Percentiles rank a stretch among this genome's conserved stretches.
phyloP scores from a whole-genome alignment of 2,888 invertebrate genomes.

The Drosophila fulvimacula region DNA sequence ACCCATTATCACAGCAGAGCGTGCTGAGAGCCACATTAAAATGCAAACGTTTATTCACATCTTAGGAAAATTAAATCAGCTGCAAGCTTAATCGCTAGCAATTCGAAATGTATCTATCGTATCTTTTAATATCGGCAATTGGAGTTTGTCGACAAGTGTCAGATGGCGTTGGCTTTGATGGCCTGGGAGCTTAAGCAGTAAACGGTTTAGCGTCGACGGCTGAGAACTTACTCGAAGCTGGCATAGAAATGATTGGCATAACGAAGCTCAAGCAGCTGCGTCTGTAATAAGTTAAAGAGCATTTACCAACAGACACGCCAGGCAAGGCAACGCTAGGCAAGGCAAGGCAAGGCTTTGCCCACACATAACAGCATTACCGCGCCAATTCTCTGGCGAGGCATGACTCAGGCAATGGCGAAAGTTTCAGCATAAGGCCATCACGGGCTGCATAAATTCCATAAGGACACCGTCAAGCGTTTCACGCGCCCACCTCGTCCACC shows the following conservation, averaged over 20 bases:
- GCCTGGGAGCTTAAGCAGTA: conserved; percentile 9
- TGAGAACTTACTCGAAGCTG: conserved; percentile 24
- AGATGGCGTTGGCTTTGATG: conserved; percentile 19
- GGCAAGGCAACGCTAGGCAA: too few relatives aligned
- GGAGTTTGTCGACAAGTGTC: conserved; percentile 30
- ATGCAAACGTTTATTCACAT: conserved; percentile 13
- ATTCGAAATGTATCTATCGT: conserved; percentile 8
- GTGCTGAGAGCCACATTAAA: conserved; percentile 14
- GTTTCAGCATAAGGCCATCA: conserved; percentile 53
- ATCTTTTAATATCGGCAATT: conserved; percentile 8
- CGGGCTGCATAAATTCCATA: conserved; percentile 67
- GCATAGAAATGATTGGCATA: conserved; percentile 64
- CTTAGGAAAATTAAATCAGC: conserved; percentile 19
- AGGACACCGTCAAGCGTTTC: conserved; percentile 50
- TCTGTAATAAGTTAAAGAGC: conserved; percentile 63
- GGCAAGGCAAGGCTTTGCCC: too few relatives aligned
- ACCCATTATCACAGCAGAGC: conserved; percentile 27
- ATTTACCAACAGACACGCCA: conserved; percentile 49
- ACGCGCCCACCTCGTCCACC: conserved; percentile 5
- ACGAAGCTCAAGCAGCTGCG: conserved; percentile 55
- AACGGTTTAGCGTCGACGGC: conserved; percentile 29
- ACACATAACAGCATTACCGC: conserved; percentile 30
- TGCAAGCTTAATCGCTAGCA: conserved; percentile 10
- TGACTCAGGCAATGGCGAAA: conserved; percentile 57
- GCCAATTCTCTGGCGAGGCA: conserved; percentile 29